phyloP scores from a whole-genome alignment of 2,888 invertebrate genomes.

The Teleiodes luculella region DNA sequence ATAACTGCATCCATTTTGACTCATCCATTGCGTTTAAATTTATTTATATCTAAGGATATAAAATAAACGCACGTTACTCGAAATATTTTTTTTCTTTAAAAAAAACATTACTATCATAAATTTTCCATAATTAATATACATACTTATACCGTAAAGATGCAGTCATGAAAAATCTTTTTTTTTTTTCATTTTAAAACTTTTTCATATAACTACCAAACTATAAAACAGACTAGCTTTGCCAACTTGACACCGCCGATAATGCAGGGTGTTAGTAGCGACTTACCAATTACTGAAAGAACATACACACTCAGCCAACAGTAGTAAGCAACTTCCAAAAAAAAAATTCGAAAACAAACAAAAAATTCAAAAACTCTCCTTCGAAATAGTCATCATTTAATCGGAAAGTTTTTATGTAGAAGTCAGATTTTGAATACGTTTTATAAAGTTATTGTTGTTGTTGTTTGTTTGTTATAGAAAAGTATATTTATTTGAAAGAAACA shows the following conservation, averaged over 20 bases:
- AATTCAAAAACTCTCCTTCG: no score
- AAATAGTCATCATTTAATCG: no score
- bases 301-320: no score
- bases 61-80: constrained; percentile 51
- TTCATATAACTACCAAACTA: constrained; percentile 30
- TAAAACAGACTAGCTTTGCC: constrained; percentile 27
- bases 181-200: constrained; percentile 26
- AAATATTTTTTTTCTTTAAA: background rate
- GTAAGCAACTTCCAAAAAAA: no score
- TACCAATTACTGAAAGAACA: no score
- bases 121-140: background rate
- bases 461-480: no score
- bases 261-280: no score
- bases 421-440: no score
- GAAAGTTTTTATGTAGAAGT: no score
- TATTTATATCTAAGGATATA: constrained; percentile 66
- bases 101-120: background rate
- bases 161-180: constrained; percentile 9
- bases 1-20: constrained; percentile 22
- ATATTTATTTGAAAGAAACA: no score
- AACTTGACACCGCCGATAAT: constrained; percentile 32
- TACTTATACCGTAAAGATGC: constrained; percentile 14
- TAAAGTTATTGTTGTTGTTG: no score
- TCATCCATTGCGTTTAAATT: constrained; percentile 49
- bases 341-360: no score